Percentiles rank a stretch among this genome's conserved stretches.
Conservation (phyloP, 2,113 vertebrate genomes). For the Hippocampus mohnikei region DNA sequence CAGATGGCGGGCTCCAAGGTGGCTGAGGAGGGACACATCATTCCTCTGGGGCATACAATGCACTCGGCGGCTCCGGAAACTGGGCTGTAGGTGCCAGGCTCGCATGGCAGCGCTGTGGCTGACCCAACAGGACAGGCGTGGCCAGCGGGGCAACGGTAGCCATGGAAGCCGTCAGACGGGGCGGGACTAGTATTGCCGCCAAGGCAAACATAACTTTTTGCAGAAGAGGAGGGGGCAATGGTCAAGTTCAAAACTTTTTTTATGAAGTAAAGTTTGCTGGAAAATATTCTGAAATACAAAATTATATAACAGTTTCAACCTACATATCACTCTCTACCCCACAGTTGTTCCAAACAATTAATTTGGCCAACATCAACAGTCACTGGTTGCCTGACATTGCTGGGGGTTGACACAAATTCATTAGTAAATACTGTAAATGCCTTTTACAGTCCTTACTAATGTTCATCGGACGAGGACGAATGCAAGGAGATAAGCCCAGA, state of each 20-base stretch:
- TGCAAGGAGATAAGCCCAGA: too few relatives aligned
- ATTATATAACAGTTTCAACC: neutral
- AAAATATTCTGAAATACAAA: too few relatives aligned
- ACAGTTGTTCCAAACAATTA: too few relatives aligned
- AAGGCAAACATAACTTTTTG: constrained; percentile 80
- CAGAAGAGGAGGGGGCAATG: constrained; percentile 17
- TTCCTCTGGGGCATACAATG: constrained; percentile 77
- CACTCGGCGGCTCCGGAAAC: constrained; percentile 73
- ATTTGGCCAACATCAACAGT: too few relatives aligned
- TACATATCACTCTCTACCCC: too few relatives aligned
- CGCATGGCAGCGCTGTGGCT: constrained; percentile 75
- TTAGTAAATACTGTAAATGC: too few relatives aligned
- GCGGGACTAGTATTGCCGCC: constrained; percentile 75
- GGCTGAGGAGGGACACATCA: constrained; percentile 66
- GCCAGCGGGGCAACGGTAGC: constrained; percentile 82
- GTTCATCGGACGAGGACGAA: too few relatives aligned
- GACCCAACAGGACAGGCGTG: constrained; percentile 80
- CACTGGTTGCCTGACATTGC: too few relatives aligned
- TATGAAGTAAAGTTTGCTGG: too few relatives aligned
- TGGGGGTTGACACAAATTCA: too few relatives aligned
- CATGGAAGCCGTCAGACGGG: constrained; percentile 73
- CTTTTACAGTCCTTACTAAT: too few relatives aligned
- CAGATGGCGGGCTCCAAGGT: constrained; percentile 75
- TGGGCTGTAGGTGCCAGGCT: constrained; percentile 82
- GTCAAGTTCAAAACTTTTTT: too few relatives aligned